These are phyloP conservation scores for Neosalanx taihuensis DNA, from an alignment of 2,797 vertebrate genomes.

Conservation along the genomic window DNA sequence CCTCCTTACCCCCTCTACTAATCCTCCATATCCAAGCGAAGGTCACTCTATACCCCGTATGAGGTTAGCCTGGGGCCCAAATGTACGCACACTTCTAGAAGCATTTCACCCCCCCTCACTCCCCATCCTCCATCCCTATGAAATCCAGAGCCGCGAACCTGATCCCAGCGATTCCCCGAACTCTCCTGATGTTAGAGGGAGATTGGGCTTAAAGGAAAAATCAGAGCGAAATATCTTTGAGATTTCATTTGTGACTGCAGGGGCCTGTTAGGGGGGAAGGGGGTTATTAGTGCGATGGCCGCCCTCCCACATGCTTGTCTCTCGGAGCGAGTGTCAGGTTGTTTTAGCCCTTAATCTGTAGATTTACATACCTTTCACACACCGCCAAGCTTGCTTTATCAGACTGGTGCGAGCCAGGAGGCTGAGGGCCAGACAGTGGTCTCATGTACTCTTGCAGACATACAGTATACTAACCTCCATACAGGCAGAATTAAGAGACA, in stretches of 20 bases:
- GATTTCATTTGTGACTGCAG: not conserved
- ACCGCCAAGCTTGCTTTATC: not conserved
- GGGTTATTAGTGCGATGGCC: not conserved
- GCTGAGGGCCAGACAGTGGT: constrained; percentile 1
- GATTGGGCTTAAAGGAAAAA: not conserved
- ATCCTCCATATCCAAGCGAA: not conserved
- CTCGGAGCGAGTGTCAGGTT: constrained; percentile 3
- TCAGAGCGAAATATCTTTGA: constrained; percentile 4
- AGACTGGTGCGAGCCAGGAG: not conserved
- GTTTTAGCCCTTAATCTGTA: constrained; percentile 20
- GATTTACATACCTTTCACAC: constrained; percentile 4
- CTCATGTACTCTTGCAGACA: not conserved
- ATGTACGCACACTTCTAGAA: not conserved
- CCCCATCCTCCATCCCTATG: not conserved
- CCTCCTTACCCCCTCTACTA: not conserved
- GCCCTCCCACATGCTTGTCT: not conserved
- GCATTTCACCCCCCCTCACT: not conserved
- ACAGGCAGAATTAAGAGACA: not conserved
- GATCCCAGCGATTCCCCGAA: not conserved
- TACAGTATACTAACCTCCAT: not conserved
- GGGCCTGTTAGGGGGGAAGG: not conserved
- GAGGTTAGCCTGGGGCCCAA: not conserved
- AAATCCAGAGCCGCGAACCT: not conserved
- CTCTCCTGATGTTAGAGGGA: constrained; percentile 3
- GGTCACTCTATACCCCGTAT: constrained; percentile 4